phyloP scores from a whole-genome alignment of 1,140 invertebrate species.

The Drosophila novamexicana region DNA sequence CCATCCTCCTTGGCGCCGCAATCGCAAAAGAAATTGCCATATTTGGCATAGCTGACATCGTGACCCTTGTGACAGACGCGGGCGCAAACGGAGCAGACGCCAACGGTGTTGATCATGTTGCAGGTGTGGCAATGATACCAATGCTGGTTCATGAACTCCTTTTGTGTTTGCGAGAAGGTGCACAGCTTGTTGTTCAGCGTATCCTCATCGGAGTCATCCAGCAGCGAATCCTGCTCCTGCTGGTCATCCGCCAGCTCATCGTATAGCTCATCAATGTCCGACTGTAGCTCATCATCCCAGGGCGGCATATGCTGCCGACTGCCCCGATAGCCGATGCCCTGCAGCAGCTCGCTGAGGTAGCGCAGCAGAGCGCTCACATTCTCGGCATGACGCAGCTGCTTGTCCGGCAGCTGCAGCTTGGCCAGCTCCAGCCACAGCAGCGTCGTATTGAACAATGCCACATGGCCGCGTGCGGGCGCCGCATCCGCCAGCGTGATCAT shows the following conservation, averaged over 20 bases:
- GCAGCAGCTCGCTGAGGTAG: slow-evolving; percentile 86
- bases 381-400: slow-evolving; percentile 83
- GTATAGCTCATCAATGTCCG: slow-evolving; percentile 89
- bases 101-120: slow-evolving; percentile 98
- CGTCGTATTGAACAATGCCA: slow-evolving; percentile 91
- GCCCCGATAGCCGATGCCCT: slow-evolving; percentile 78
- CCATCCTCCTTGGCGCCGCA: slow-evolving; percentile 98
- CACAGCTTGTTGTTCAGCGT: slow-evolving; percentile 97
- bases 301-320: slow-evolving; percentile 89
- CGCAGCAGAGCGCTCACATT: slow-evolving; percentile 83
- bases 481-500: slow-evolving; percentile 94
- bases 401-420: slow-evolving; percentile 86
- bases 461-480: slow-evolving; percentile 90
- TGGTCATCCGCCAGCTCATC: slow-evolving; percentile 90
- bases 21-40: slow-evolving; percentile 99
- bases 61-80: slow-evolving; percentile 98
- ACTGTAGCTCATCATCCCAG: slow-evolving; percentile 91
- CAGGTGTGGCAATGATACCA: slow-evolving; percentile 99
- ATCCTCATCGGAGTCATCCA: slow-evolving; percentile 98
- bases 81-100: slow-evolving; percentile 98
- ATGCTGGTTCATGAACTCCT: slow-evolving; percentile 99
- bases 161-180: slow-evolving; percentile 98
- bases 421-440: slow-evolving; percentile 91
- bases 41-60: slow-evolving; percentile 99
- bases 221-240: slow-evolving; percentile 95